A percentile compares a stretch with the other conserved stretches of the same genome.
Evolutionary conservation across 2,113 vertebrate species (phyloP).

Genomic region (Aldabrachelys gigantea): DNA sequence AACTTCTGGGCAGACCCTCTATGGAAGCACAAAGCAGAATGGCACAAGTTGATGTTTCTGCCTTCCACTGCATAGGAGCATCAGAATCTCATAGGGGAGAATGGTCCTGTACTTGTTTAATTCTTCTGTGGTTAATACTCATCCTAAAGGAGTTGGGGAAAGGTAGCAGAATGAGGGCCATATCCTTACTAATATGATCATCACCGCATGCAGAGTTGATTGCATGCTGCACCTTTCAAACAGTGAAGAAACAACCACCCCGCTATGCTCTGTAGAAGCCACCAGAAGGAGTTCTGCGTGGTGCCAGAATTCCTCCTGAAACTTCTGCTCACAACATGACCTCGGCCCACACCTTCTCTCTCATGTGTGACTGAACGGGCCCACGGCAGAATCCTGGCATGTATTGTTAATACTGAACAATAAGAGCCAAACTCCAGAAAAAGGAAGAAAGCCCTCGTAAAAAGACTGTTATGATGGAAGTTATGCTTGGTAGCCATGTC

Average conservation of each 20-base stretch:
- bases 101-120: accelerated
- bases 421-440: background rate
- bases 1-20: background rate
- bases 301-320: background rate
- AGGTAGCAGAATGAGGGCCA: background rate
- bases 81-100: background rate
- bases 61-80: background rate
- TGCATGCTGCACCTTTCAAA: background rate
- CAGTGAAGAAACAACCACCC: background rate
- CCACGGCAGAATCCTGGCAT: background rate
- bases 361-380: background rate
- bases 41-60: background rate
- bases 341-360: background rate
- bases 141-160: background rate
- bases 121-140: background rate
- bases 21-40: background rate
- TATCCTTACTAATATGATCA: accelerated
- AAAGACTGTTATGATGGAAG: background rate
- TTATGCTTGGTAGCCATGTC: background rate
- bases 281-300: background rate
- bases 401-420: background rate
- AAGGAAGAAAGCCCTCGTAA: background rate
- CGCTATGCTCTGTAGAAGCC: background rate
- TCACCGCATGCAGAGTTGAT: background rate
- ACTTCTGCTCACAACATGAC: background rate